phyloP scores from a whole-genome alignment of 2,888 invertebrate species.

The Eugnorisma glareosa region DNA sequence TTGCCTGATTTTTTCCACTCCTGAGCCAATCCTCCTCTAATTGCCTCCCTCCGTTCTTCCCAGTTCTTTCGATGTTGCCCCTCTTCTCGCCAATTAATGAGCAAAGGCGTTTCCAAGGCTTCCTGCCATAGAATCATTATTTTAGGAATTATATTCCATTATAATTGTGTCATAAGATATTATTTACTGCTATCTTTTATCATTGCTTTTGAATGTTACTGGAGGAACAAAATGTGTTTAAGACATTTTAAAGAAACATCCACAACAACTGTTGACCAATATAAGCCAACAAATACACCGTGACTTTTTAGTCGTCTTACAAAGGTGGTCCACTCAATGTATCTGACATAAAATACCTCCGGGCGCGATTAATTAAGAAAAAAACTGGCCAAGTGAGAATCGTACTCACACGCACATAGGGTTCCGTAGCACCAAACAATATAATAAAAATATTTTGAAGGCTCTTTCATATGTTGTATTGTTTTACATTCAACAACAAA shows the following conservation, averaged over 20 bases:
- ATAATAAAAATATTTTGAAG: too few species aligned
- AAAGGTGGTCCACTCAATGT: too few species aligned
- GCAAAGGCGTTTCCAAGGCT: not conserved
- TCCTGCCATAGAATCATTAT: not conserved
- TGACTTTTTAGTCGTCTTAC: too few species aligned
- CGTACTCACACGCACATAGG: too few species aligned
- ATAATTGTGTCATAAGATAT: not conserved
- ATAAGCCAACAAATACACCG: not conserved
- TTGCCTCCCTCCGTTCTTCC: not conserved
- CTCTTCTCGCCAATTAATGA: not conserved
- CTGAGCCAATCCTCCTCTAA: too few species aligned
- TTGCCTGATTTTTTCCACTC: not conserved
- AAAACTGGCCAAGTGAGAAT: too few species aligned
- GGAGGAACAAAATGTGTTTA: not conserved
- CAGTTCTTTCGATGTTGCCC: not conserved
- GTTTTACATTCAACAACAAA: too few species aligned
- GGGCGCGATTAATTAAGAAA: too few species aligned
- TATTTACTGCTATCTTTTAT: not conserved
- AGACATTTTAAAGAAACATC: not conserved
- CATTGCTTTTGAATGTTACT: not conserved
- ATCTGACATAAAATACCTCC: too few species aligned
- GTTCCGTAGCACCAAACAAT: too few species aligned
- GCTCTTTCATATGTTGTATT: too few species aligned
- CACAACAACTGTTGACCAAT: not conserved
- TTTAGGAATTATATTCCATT: not conserved